Evolutionary conservation across 2,113 vertebrate genomes (phyloP).

Genomic region (Amia ocellicauda): DNA sequence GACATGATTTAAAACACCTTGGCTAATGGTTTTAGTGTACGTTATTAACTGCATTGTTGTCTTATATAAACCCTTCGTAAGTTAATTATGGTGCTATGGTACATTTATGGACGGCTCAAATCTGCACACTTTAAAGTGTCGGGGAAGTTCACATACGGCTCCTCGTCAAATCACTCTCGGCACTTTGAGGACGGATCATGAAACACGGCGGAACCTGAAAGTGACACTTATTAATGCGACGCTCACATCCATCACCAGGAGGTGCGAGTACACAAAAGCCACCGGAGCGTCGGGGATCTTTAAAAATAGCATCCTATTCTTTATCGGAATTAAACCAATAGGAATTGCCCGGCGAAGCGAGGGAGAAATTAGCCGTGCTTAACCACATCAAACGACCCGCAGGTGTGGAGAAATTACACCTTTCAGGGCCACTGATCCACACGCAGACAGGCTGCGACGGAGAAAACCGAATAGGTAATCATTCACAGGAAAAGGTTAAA

Average conservation of each 20-base stretch:
- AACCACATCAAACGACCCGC: slow-evolving; percentile 33
- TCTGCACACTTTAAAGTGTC: slow-evolving; percentile 7
- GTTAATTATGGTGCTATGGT: too few relatives aligned
- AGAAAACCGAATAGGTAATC: slow-evolving; percentile 31
- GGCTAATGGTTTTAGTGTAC: too few relatives aligned
- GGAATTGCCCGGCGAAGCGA: slow-evolving; percentile 30
- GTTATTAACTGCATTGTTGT: too few relatives aligned
- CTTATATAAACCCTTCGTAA: too few relatives aligned
- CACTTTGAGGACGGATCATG: slow-evolving; percentile 8
- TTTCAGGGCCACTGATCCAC: slow-evolving; percentile 49
- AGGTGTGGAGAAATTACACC: slow-evolving; percentile 45
- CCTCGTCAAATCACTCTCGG: background rate
- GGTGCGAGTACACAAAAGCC: background rate
- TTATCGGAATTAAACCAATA: slow-evolving; percentile 20
- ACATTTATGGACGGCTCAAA: background rate
- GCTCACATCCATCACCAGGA: slow-evolving; percentile 6
- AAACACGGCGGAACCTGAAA: slow-evolving; percentile 3
- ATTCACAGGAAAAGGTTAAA: too few relatives aligned
- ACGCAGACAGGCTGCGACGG: slow-evolving; percentile 44
- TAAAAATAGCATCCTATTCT: slow-evolving; percentile 1
- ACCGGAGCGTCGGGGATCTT: background rate
- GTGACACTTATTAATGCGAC: slow-evolving; percentile 18
- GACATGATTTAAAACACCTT: too few relatives aligned
- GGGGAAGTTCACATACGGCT: background rate
- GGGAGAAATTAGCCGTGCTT: slow-evolving; percentile 32